A percentile compares a stretch with the other conserved stretches of the same genome.
Evolutionary conservation across 2,797 vertebrate genomes (phyloP).

Genomic region (Sebastolobus altivelis): DNA sequence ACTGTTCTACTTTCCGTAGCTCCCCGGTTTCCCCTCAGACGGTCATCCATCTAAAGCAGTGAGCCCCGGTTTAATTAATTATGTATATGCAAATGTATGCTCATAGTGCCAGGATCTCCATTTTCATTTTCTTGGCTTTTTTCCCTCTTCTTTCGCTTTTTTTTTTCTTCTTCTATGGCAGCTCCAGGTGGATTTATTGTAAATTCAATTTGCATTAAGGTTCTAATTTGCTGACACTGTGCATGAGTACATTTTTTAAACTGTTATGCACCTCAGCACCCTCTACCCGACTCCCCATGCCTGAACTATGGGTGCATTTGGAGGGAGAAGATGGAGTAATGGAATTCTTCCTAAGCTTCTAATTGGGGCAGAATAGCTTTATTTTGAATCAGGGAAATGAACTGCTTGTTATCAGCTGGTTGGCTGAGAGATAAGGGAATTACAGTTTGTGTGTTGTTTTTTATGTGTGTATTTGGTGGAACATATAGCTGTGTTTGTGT

Average conservation of each 20-base stretch:
- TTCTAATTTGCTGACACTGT: conserved; percentile 82
- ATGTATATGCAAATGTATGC: conserved; percentile 76
- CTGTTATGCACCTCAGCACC: conserved; percentile 26
- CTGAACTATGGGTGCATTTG: conserved; percentile 30
- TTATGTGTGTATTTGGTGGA: conserved; percentile 33
- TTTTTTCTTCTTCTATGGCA: conserved; percentile 8
- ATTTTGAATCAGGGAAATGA: conserved; percentile 63
- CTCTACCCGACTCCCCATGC: background rate
- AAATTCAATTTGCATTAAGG: conserved; percentile 82
- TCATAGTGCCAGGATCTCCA: conserved; percentile 76
- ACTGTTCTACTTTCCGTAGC: conserved; percentile 46
- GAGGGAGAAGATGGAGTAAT: conserved; percentile 51
- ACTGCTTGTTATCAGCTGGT: conserved; percentile 58
- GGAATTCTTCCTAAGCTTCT: conserved; percentile 55
- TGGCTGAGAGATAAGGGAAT: conserved; percentile 53
- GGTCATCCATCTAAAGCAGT: conserved; percentile 56
- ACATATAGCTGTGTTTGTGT: conserved; percentile 44
- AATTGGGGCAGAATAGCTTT: conserved; percentile 69
- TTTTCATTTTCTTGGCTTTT: conserved; percentile 83
- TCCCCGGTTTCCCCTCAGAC: conserved; percentile 49
- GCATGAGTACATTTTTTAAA: conserved; percentile 50
- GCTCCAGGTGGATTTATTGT: conserved; percentile 80
- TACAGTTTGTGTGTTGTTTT: conserved; percentile 42
- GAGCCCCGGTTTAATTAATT: conserved; percentile 77
- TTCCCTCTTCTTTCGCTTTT: conserved; percentile 30